phyloP scores from a whole-genome alignment of 2,797 vertebrate species.

The Gila robusta region DNA sequence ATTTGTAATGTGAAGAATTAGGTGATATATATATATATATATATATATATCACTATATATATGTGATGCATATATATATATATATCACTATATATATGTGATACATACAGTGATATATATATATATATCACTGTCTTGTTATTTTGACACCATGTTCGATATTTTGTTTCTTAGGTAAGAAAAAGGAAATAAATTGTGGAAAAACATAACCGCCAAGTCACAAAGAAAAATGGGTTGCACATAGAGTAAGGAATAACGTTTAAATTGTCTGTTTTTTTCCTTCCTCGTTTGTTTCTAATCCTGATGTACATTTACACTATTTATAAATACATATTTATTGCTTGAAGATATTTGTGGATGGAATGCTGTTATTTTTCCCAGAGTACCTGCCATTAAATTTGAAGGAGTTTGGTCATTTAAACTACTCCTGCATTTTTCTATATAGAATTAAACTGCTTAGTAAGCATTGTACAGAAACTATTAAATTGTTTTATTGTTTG shows the following conservation, averaged over 20 bases:
- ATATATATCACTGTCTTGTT: slow-evolving; percentile 72
- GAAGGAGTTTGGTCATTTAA: slow-evolving; percentile 91
- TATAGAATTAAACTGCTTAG: slow-evolving; percentile 97
- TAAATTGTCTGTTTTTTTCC: slow-evolving; percentile 93
- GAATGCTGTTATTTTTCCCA: slow-evolving; percentile 99
- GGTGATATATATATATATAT: slow-evolving; percentile 72
- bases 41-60: slow-evolving; percentile 65
- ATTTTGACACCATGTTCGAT: slow-evolving; percentile 86
- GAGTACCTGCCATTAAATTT: slow-evolving; percentile 99
- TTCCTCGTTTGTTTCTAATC: slow-evolving; percentile 91
- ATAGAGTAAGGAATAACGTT: slow-evolving; percentile 96
- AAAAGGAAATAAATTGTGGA: slow-evolving; percentile 65
- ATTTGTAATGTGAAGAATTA: slow-evolving; percentile 93
- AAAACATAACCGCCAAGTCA: slow-evolving; percentile 88
- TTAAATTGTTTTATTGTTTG: slow-evolving; percentile 95
- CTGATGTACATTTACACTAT: slow-evolving; percentile 99
- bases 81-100: slow-evolving; percentile 64
- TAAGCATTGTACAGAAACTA: slow-evolving; percentile 97
- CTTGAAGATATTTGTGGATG: slow-evolving; percentile 99
- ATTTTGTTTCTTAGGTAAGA: slow-evolving; percentile 88
- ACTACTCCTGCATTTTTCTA: slow-evolving; percentile 97
- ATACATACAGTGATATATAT: slow-evolving; percentile 61
- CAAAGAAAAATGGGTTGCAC: slow-evolving; percentile 97
- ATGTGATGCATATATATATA: slow-evolving; percentile 68
- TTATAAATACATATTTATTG: slow-evolving; percentile 99